phyloP scores from a whole-genome alignment of 2,797 vertebrate species.

The Anguilla obscura region DNA sequence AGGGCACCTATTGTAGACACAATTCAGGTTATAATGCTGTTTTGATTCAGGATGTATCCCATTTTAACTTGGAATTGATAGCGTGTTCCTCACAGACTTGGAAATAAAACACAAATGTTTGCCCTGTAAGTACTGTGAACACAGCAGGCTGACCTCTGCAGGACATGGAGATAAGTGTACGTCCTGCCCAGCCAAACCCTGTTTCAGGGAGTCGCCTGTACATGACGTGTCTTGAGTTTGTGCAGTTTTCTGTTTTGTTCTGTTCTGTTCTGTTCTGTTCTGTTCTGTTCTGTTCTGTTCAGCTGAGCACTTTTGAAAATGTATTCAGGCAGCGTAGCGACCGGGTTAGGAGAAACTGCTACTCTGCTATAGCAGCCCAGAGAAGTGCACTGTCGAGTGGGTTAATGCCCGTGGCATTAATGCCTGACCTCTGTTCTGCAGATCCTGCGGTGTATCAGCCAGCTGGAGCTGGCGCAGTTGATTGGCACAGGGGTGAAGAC shows the following conservation, averaged over 20 bases:
- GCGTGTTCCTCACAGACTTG: background rate
- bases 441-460: conserved; percentile 96
- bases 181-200: background rate
- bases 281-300: no score
- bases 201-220: background rate
- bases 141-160: background rate
- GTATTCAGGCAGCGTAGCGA: background rate
- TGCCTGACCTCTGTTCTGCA: conserved; percentile 51
- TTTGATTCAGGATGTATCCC: background rate
- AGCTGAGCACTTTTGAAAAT: background rate
- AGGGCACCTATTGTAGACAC: background rate
- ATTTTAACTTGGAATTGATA: background rate
- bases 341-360: background rate
- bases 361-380: background rate
- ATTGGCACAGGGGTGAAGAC: conserved; percentile 96
- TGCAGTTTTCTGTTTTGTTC: background rate
- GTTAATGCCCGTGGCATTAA: background rate
- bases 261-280: no score
- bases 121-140: background rate
- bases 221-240: background rate
- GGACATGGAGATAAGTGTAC: background rate
- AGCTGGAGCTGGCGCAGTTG: conserved; percentile 91
- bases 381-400: background rate
- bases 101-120: background rate
- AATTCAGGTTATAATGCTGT: background rate